Base-by-base conservation (phyloP, 2,888 invertebrate genomes). In the Coelinius sp. region DNA sequence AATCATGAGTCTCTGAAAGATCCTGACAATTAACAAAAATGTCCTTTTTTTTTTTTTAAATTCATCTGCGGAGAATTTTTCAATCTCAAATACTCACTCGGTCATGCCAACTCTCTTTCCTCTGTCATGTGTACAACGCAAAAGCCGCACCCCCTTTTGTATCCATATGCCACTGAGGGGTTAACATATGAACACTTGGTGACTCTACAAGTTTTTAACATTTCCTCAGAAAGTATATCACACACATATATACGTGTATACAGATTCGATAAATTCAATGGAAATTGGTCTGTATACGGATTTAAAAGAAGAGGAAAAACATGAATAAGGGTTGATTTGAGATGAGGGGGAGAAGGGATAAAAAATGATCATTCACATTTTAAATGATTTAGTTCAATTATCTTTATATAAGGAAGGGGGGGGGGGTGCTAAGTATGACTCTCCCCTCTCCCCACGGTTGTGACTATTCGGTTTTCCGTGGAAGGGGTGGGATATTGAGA, bases 111-210 rank as follows among this genome's bases (percentile, higher is more conserved):
- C 73, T 72, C 66, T 78, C 70, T 70, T 70, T 14, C n/a, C 56
- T 35, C 14, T 59, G 59, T 59, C 59, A 14, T 59, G 31, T 73
- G 68, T 71, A 75, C 44, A 71, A 62, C 53, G 63, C 53, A 41
- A 73, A 76, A 70, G 62, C 73, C 72, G 67, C 35, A 56, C 20
- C 31, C 59, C 59, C 35, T 17, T 31, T 10, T 35, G 35, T 27
- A 56, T 27, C 59, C 59, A 59, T 31, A 59, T 35, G 59, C 59
- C 59, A 59, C 83, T 82, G 79, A 84, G 79, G 84, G 41, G 35
- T 83, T 87, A 85, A 87, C 87, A 87, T 87, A 87, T 87, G 87
- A 87, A 80, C 85, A 82, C 74, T 78, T 82, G 81, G 84, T 87
- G 87, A 87, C 86, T 87, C 79, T 74, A 84, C 86, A 85, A 79